Evolutionary conservation across 2,888 invertebrate species (phyloP).

Genomic region (Drosophila mercatorum): DNA sequence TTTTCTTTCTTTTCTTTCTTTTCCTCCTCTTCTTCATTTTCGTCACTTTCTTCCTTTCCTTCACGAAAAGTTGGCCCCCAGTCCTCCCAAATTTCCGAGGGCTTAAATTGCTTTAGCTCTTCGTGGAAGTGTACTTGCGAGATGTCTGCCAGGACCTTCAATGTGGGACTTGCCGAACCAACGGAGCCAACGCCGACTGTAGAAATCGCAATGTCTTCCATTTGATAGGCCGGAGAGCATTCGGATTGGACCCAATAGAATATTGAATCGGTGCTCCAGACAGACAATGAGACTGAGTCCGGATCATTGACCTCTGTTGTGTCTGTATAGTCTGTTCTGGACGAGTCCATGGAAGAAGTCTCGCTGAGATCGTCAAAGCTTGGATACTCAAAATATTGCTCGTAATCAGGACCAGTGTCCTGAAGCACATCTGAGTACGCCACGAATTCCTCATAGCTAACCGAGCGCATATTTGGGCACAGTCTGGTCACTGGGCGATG

Average conservation of each 20-base stretch:
- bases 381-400: slow-evolving; percentile 8
- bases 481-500: slow-evolving; percentile 24
- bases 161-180: background rate
- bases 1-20: too few relatives aligned
- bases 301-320: background rate
- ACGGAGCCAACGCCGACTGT: background rate
- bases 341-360: background rate
- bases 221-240: background rate
- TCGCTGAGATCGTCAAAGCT: background rate
- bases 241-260: background rate
- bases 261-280: background rate
- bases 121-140: background rate
- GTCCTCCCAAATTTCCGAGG: background rate
- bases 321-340: rapidly evolving
- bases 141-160: background rate
- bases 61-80: background rate
- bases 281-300: background rate
- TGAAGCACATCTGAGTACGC: slow-evolving; percentile 5
- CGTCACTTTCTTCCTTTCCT: too few relatives aligned
- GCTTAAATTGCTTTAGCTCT: background rate
- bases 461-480: slow-evolving; percentile 26
- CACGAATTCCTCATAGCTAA: slow-evolving; percentile 13
- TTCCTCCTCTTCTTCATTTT: too few relatives aligned
- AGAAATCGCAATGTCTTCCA: background rate
- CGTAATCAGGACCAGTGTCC: background rate